Conservation (phyloP, 2,797 vertebrate genomes). For the Coreius guichenoti region DNA sequence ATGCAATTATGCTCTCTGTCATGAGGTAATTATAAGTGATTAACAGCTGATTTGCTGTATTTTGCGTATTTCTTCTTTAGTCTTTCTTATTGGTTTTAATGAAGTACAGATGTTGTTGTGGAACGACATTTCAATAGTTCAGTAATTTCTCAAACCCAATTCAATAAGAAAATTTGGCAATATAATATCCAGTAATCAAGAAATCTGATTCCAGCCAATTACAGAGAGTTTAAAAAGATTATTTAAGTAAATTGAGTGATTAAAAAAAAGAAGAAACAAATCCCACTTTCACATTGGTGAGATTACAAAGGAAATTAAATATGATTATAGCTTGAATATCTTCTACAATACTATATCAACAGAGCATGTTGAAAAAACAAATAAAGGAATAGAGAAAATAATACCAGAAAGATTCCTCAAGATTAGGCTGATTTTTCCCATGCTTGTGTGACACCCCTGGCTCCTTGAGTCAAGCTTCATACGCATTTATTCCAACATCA, state of each 20-base stretch:
- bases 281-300: neutral
- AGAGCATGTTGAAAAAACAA: neutral
- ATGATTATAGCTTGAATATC: neutral
- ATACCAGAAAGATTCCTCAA: neutral
- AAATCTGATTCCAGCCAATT: neutral
- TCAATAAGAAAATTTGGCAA: neutral
- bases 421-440: neutral
- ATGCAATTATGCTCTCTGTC: neutral
- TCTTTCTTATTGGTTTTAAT: neutral
- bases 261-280: neutral
- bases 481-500: neutral
- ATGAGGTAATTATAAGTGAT: neutral
- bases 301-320: neutral
- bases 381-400: conserved; percentile 5
- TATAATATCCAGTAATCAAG: neutral
- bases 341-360: neutral
- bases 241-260: neutral
- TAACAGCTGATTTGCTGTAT: conserved; percentile 10
- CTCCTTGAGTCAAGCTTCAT: neutral
- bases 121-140: neutral
- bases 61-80: neutral
- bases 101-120: conserved; percentile 11
- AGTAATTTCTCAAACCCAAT: neutral
- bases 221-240: neutral
- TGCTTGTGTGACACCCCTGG: neutral